Evolutionary conservation across 2,888 invertebrate genomes (phyloP), one percentile per base, ranked within the genome.

Genomic region (Frankliniella fusca): DNA sequence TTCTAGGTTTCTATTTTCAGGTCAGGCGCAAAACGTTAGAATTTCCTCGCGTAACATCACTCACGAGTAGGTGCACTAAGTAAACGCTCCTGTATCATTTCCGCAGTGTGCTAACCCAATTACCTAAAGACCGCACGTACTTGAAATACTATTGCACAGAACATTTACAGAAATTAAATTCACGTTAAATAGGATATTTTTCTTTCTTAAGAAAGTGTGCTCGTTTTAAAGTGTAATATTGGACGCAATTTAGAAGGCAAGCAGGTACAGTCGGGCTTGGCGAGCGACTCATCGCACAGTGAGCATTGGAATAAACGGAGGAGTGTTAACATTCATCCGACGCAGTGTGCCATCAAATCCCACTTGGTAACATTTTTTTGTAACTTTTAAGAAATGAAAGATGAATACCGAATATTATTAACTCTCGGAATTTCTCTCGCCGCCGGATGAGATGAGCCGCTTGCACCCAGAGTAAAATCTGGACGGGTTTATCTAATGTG

Each of bases 401-500:
- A 18, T 61, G 61, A 12, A 61, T 5, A 5, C 38, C 2, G 38
- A 38, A 38, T 2, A 38, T 38, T 38, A 3, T 38, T 38, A 38
- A 38, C 38, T 3, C 38, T 38, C 38, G 38, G 5, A 38, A 38
- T 38, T 38, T 61, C 61, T 61, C 7, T 7, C 61, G 61, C 54
- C 54, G 54, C 11, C 61, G 15, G 20, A 18, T 7, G 20, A n/a
- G 15, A 61, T 7, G n/a, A 54, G 15, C 15, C 61, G 61, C 15
- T 61, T 18, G 18, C 61, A 54, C 54, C 54, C 54, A 8, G 70
- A 7, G 27, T 23, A 12, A 23, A 23, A 76, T 27, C 70, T 76
- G 70, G 70, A 76, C 70, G 70, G 70, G 70, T 76, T 76, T 23
- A 76, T 27, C 70, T 76, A n/a, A 27, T 70, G 70, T 76, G 70